phyloP scores from a whole-genome alignment of 1,140 invertebrate genomes.

The Lithobius niger region DNA sequence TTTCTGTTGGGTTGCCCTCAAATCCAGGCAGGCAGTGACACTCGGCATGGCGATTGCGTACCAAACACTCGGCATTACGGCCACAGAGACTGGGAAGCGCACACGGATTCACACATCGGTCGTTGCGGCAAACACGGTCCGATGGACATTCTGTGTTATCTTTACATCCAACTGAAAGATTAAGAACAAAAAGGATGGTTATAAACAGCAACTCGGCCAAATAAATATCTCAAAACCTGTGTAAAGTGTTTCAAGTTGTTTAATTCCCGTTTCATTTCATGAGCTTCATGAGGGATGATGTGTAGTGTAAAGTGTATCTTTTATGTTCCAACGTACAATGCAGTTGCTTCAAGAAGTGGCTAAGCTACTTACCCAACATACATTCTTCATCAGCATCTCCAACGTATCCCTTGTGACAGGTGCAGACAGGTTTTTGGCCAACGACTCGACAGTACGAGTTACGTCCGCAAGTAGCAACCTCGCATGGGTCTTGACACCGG shows the following conservation, averaged over 20 bases:
- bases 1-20: constrained; percentile 55
- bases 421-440: constrained; percentile 25
- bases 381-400: constrained; percentile 21
- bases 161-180: constrained; percentile 27
- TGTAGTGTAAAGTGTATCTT: too few species aligned
- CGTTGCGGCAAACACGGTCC: constrained; percentile 29
- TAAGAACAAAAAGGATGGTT: neutral
- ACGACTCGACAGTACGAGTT: constrained; percentile 25
- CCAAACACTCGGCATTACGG: constrained; percentile 66
- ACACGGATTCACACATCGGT: constrained; percentile 26
- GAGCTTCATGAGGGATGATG: too few species aligned
- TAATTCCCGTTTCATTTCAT: too few species aligned
- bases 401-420: constrained; percentile 25
- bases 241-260: too few species aligned
- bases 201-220: neutral
- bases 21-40: constrained; percentile 75
- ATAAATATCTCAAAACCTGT: too few species aligned
- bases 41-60: constrained; percentile 53
- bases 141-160: constrained; percentile 51
- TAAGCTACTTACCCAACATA: neutral
- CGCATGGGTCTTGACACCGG: constrained; percentile 40
- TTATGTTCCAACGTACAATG: too few species aligned
- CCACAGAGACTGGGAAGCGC: constrained; percentile 7
- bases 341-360: too few species aligned
- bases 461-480: constrained; percentile 22